These are phyloP conservation scores for Loripinus fragilis DNA, from an alignment of 2,888 invertebrate genomes.

Conservation along the genomic window DNA sequence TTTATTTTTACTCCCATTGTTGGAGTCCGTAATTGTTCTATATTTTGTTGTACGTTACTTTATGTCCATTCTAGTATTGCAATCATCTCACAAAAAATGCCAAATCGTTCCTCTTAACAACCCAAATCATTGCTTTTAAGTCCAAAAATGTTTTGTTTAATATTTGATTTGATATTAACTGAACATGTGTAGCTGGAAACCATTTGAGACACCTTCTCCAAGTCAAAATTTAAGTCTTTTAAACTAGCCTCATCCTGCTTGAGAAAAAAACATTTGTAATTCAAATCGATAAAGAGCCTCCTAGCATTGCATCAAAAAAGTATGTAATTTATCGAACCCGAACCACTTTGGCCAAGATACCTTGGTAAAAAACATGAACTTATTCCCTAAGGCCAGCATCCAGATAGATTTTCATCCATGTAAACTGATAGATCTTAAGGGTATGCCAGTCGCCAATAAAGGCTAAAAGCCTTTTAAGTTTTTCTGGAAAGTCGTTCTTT, in stretches of 20 bases:
- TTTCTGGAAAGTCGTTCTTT: neutral
- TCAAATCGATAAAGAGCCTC: no score
- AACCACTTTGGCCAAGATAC: neutral
- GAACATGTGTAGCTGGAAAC: neutral
- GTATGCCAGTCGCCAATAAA: conserved; percentile 2
- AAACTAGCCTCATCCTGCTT: neutral
- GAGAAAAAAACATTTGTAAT: neutral
- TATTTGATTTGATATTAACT: neutral
- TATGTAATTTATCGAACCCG: conserved; percentile 17
- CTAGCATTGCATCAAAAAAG: no score
- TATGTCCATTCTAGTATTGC: neutral
- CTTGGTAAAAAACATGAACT: no score
- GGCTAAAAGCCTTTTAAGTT: neutral
- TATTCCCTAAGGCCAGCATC: neutral
- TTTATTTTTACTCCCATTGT: no score
- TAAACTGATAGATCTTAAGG: neutral
- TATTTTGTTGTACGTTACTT: no score
- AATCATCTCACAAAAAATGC: neutral
- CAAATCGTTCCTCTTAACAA: neutral
- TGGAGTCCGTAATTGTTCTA: no score
- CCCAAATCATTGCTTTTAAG: neutral
- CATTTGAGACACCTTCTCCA: neutral
- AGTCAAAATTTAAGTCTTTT: neutral
- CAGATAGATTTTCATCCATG: neutral
- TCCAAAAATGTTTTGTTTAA: neutral